Percentiles rank a stretch among this genome's conserved stretches.
These are phyloP conservation scores for Nasonia giraulti DNA, from an alignment of 1,140 invertebrate species.

Conservation along the genomic window DNA sequence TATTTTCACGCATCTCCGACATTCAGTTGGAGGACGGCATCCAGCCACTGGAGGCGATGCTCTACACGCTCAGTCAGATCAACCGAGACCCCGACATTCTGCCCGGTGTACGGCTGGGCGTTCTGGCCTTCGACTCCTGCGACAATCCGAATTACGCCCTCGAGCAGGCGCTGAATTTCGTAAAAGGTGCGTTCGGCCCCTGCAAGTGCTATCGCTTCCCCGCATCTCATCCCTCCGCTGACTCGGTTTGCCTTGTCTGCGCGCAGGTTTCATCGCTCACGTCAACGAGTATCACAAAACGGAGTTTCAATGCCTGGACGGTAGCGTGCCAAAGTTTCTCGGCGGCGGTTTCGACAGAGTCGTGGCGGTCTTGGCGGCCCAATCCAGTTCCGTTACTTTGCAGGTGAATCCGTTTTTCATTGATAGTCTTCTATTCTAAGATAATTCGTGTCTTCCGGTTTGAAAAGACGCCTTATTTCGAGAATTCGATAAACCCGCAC, in stretches of 20 bases:
- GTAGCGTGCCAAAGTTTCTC: conserved; percentile 69
- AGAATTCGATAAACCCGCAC: no score
- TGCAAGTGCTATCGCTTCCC: no score
- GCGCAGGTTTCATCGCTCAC: conserved; percentile 74
- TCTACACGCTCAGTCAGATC: conserved; percentile 75
- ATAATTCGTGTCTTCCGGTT: no score
- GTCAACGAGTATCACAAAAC: conserved; percentile 69
- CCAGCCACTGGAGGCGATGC: conserved; percentile 76
- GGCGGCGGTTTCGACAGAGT: conserved; percentile 73
- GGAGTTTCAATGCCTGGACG: conserved; percentile 73
- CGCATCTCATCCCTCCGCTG: no score
- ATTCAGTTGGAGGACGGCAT: conserved; percentile 71
- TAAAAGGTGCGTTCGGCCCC: conserved; percentile 72
- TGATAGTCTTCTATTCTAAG: no score
- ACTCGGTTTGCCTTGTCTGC: not conserved
- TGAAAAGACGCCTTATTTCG: no score
- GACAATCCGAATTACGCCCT: conserved; percentile 74
- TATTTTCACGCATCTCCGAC: no score
- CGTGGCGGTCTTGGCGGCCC: conserved; percentile 76
- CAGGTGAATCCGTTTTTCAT: no score
- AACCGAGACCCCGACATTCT: conserved; percentile 73
- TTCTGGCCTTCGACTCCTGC: conserved; percentile 75
- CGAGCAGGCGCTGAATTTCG: conserved; percentile 75
- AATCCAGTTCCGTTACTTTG: conserved; percentile 76
- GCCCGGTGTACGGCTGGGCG: conserved; percentile 74